Evolutionary conservation across 2,888 invertebrate species (phyloP).

Genomic region (Dasysyrphus albostriatus): DNA sequence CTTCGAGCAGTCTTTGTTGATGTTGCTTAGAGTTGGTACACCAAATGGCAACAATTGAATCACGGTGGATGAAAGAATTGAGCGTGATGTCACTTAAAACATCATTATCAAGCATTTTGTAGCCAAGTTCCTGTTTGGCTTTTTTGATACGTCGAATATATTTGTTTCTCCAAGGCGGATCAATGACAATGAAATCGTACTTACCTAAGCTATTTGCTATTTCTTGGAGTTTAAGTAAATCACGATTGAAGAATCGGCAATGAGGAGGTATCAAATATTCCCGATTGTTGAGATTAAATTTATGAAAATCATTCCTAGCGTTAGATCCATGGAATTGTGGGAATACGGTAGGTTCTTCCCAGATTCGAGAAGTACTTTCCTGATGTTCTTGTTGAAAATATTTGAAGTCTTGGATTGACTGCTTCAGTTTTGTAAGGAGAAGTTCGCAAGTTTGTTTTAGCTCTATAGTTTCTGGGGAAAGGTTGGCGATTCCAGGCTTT

Average conservation of each 20-base stretch:
- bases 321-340: conserved; percentile 86
- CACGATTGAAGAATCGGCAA: conserved; percentile 88
- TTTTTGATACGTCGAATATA: conserved; percentile 92
- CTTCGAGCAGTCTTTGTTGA: conserved; percentile 87
- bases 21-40: conserved; percentile 94
- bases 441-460: conserved; percentile 15
- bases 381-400: background rate
- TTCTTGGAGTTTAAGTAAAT: conserved; percentile 86
- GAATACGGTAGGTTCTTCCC: conserved; percentile 79
- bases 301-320: conserved; percentile 84
- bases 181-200: conserved; percentile 93
- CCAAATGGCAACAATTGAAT: conserved; percentile 93
- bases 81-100: conserved; percentile 90
- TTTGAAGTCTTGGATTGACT: background rate
- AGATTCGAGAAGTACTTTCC: conserved; percentile 76
- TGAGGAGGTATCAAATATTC: conserved; percentile 88
- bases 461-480: conserved; percentile 1
- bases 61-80: conserved; percentile 85
- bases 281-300: conserved; percentile 84
- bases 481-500: conserved; percentile 9
- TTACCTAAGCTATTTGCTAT: conserved; percentile 84
- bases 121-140: conserved; percentile 87
- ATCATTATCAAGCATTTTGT: conserved; percentile 90
- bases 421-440: conserved; percentile 21
- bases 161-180: conserved; percentile 99